Percentiles rank a stretch among this genome's conserved stretches.
These are phyloP conservation scores for Biston stratarius DNA, from an alignment of 2,888 invertebrate genomes.

Conservation along the genomic window DNA sequence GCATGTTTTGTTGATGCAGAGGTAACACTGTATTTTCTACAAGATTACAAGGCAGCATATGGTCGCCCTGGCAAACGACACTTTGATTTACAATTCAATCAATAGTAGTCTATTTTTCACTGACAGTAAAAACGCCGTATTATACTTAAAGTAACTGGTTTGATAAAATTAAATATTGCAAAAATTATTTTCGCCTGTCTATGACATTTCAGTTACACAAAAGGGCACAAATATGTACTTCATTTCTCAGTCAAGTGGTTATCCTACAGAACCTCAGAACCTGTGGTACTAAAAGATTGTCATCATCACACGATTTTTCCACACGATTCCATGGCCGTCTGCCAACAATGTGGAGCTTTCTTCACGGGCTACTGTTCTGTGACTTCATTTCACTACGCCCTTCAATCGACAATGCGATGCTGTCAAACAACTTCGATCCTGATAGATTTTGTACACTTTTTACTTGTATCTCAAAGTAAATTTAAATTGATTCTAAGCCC, in stretches of 20 bases:
- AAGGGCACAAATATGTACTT: too few species aligned
- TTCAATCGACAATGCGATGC: conserved; percentile 72
- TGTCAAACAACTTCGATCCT: conserved; percentile 79
- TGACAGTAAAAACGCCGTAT: background rate
- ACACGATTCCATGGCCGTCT: conserved; percentile 69
- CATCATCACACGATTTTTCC: conserved; percentile 55
- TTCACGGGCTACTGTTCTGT: conserved; percentile 74
- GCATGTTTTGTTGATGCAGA: conserved; percentile 43
- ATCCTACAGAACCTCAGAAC: conserved; percentile 52
- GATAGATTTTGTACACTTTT: conserved; percentile 82
- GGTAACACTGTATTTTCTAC: conserved; percentile 23
- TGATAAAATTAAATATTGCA: background rate
- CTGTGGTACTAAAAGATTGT: conserved; percentile 55
- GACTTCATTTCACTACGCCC: conserved; percentile 74
- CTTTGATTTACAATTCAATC: conserved; percentile 13
- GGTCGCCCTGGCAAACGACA: background rate
- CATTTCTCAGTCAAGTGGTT: background rate
- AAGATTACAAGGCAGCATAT: conserved; percentile 9
- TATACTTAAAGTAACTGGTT: background rate
- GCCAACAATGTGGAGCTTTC: conserved; percentile 72
- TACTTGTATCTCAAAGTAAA: conserved; percentile 66
- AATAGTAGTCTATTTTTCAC: conserved; percentile 1
- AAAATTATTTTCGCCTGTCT: background rate
- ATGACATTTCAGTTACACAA: background rate
- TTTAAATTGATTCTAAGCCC: conserved; percentile 76